phyloP scores from a whole-genome alignment of 2,113 vertebrate genomes.

The Sardina pilchardus region DNA sequence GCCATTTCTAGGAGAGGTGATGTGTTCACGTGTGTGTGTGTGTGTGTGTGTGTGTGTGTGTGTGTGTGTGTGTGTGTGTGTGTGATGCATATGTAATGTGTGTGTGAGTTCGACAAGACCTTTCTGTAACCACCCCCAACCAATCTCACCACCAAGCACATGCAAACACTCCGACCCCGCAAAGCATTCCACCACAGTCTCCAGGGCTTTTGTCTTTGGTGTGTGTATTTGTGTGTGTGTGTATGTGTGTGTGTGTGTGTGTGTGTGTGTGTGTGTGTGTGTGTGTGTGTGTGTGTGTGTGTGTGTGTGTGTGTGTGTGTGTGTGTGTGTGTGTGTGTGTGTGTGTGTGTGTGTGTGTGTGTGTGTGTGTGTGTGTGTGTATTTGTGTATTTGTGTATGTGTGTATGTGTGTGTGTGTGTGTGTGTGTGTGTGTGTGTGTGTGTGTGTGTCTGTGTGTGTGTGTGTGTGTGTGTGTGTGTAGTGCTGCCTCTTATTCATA shows the following conservation, averaged over 20 bases:
- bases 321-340: background rate
- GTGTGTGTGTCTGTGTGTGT: background rate
- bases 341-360: background rate
- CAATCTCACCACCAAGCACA: background rate
- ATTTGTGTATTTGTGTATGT: background rate
- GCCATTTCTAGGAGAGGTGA: background rate
- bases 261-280: background rate
- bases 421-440: background rate
- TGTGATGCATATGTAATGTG: background rate
- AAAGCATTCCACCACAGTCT: background rate
- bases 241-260: background rate
- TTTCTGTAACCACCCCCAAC: background rate
- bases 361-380: background rate
- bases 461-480: background rate
- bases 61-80: background rate
- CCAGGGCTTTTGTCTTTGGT: background rate
- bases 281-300: background rate
- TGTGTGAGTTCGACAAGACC: background rate
- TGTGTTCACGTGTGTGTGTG: constrained; percentile 14
- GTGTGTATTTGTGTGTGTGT: background rate
- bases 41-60: constrained; percentile 10
- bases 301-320: background rate
- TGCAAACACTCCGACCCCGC: background rate
- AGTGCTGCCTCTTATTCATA: constrained; percentile 1
- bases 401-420: background rate